These are phyloP conservation scores for Diplazon laetatorius DNA, from an alignment of 2,888 invertebrate genomes.

Conservation along the genomic window DNA sequence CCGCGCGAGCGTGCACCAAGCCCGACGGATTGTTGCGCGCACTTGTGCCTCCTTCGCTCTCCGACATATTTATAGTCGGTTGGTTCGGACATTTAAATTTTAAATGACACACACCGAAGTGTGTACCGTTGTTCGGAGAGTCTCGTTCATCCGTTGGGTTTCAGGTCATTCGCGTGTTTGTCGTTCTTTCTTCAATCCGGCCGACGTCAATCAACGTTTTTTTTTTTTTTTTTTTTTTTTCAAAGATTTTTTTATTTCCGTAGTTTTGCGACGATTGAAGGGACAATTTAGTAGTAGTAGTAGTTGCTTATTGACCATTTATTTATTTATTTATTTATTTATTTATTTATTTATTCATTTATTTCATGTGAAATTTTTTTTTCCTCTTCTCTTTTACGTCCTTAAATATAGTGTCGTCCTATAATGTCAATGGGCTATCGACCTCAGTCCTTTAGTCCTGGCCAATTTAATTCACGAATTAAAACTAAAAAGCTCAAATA, in stretches of 20 bases:
- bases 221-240: background rate
- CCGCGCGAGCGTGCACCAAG: conserved; percentile 8
- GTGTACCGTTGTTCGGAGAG: conserved; percentile 72
- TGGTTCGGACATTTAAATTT: conserved; percentile 76
- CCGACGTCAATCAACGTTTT: background rate
- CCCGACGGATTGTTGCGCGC: conserved; percentile 22
- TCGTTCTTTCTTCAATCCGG: too few species aligned
- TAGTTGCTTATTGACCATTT: too few species aligned
- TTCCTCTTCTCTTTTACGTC: too few species aligned
- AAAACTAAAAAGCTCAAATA: background rate
- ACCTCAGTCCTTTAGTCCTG: too few species aligned
- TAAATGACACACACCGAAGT: conserved; percentile 74
- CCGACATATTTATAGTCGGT: conserved; percentile 72
- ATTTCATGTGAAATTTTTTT: too few species aligned
- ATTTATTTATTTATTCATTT: too few species aligned
- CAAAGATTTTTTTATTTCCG: too few species aligned
- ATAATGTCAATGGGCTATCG: too few species aligned
- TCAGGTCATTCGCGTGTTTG: conserved; percentile 40
- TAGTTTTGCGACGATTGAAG: too few species aligned
- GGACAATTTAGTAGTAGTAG: too few species aligned
- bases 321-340: too few species aligned
- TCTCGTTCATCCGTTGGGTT: conserved; percentile 57
- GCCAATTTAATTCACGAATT: background rate
- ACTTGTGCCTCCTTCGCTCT: conserved; percentile 31
- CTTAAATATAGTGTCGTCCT: too few species aligned